phyloP scores from a whole-genome alignment of 2,113 vertebrate genomes.

The Struthio camelus region DNA sequence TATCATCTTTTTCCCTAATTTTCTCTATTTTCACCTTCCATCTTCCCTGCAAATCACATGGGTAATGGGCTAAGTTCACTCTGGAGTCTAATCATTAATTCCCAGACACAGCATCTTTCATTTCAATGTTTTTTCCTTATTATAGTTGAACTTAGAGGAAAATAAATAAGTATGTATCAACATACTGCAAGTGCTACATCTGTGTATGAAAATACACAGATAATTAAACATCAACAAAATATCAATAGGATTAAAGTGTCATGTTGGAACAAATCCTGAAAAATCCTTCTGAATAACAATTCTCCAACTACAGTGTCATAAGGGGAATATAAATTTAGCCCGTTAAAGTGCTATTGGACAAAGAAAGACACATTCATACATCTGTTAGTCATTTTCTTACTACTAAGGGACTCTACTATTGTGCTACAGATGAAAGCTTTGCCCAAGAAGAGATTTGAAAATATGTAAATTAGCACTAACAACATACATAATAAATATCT shows the following conservation, averaged over 20 bases:
- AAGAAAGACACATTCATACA: slow-evolving; percentile 70
- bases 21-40: slow-evolving; percentile 1
- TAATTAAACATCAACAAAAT: slow-evolving; percentile 76
- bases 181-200: slow-evolving; percentile 16
- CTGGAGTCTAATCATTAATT: not conserved
- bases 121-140: slow-evolving; percentile 27
- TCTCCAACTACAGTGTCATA: slow-evolving; percentile 34
- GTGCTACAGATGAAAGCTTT: slow-evolving; percentile 41
- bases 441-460: slow-evolving; percentile 67
- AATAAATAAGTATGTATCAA: slow-evolving; percentile 38
- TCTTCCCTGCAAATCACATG: not conserved
- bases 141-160: slow-evolving; percentile 23
- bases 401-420: slow-evolving; percentile 49
- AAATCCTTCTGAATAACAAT: slow-evolving; percentile 72
- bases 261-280: slow-evolving; percentile 76
- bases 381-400: slow-evolving; percentile 56
- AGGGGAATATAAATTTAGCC: slow-evolving; percentile 71
- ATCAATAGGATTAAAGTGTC: slow-evolving; percentile 73
- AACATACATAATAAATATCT: slow-evolving; percentile 63
- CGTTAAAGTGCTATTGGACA: slow-evolving; percentile 62
- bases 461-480: slow-evolving; percentile 71
- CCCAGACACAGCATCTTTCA: slow-evolving; percentile 13
- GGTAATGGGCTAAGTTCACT: slow-evolving; percentile 46
- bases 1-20: not conserved
- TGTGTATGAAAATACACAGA: slow-evolving; percentile 66